Evolutionary conservation across 2,888 invertebrate genomes (phyloP).

Genomic region (Oxystoma pomonae): DNA sequence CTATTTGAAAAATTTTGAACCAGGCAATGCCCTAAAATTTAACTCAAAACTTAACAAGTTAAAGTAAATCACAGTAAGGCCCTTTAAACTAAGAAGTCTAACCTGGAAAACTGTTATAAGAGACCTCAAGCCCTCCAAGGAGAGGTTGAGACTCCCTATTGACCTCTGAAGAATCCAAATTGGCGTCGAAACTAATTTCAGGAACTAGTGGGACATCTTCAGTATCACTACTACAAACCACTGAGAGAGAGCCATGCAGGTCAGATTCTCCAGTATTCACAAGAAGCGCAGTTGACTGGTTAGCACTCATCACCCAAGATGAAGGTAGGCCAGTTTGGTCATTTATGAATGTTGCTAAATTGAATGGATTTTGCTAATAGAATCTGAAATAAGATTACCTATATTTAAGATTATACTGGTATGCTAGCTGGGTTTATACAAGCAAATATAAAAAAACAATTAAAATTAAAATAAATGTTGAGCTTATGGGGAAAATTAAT

Average conservation of each 20-base stretch:
- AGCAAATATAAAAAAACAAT: no score
- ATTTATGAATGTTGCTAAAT: not conserved
- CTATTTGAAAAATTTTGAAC: no score
- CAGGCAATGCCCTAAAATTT: no score
- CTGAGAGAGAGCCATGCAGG: slow-evolving; percentile 40
- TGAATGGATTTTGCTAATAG: no score
- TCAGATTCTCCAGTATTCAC: slow-evolving; percentile 42
- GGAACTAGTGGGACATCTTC: slow-evolving; percentile 76
- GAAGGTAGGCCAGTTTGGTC: not conserved
- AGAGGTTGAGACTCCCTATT: slow-evolving; percentile 94
- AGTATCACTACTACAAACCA: slow-evolving; percentile 40
- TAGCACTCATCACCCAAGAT: slow-evolving; percentile 44
- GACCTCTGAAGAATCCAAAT: slow-evolving; percentile 78
- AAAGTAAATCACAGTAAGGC: no score
- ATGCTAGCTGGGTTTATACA: no score
- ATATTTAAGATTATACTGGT: no score
- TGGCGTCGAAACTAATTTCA: slow-evolving; percentile 77
- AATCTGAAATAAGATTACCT: no score
- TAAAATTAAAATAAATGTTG: no score
- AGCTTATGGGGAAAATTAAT: no score
- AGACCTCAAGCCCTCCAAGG: slow-evolving; percentile 75
- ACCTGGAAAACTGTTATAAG: slow-evolving; percentile 88
- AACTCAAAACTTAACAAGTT: no score
- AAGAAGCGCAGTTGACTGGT: slow-evolving; percentile 45
- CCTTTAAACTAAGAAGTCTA: no score